phyloP scores from a whole-genome alignment of 2,113 vertebrate species.

The human region DNA sequence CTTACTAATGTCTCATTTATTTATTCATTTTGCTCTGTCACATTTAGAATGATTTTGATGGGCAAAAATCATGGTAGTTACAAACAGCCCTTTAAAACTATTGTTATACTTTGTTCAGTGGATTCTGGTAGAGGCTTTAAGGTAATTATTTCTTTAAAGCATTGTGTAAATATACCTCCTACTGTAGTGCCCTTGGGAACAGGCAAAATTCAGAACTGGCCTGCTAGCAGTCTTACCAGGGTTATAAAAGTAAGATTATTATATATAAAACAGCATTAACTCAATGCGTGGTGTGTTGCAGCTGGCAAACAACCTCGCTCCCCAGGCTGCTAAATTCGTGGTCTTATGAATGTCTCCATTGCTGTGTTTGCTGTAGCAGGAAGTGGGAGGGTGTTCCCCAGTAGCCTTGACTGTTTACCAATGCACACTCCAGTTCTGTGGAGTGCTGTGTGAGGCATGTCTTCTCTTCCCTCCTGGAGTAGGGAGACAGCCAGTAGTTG shows the following conservation, averaged over 20 bases:
- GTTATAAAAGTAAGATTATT: neutral
- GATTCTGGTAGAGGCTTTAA: neutral
- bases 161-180: rapidly evolving
- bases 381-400: neutral
- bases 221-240: neutral
- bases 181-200: neutral
- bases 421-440: neutral
- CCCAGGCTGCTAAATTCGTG: neutral
- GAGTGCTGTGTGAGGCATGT: neutral
- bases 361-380: neutral
- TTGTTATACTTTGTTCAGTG: rapidly evolving
- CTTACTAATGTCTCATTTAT: neutral
- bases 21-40: neutral
- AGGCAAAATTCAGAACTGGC: neutral
- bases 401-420: slow-evolving; percentile 5
- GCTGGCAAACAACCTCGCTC: neutral
- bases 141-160: neutral
- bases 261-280: neutral
- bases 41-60: neutral
- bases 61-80: rapidly evolving
- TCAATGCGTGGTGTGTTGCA: neutral
- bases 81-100: neutral
- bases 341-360: neutral
- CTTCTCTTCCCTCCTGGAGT: neutral
- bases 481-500: neutral